phyloP scores from a whole-genome alignment of 2,113 vertebrate genomes.

The Leucoraja erinaceus region DNA sequence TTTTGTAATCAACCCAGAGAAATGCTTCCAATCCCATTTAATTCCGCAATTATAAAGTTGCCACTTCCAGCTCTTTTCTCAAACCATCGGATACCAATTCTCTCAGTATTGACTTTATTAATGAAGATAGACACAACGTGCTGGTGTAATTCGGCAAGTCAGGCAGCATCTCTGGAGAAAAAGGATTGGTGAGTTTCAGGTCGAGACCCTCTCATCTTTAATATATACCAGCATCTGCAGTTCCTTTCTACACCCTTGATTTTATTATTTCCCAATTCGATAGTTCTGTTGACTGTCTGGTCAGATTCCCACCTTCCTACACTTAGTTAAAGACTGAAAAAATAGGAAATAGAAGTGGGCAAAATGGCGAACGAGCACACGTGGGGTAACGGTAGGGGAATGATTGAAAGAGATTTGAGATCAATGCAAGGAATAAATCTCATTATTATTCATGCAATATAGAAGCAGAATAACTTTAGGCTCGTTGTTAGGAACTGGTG shows the following conservation, averaged over 20 bases:
- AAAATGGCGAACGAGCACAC: neutral
- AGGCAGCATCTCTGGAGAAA: no score
- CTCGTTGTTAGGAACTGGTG: neutral
- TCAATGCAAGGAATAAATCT: neutral
- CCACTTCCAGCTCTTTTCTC: neutral
- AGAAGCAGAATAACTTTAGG: neutral
- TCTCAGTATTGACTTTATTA: neutral
- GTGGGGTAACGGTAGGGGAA: no score
- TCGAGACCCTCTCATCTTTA: no score
- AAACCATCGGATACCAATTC: neutral
- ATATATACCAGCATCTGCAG: no score
- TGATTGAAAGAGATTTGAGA: neutral
- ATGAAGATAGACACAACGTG: no score
- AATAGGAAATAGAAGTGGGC: neutral
- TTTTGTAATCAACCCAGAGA: neutral
- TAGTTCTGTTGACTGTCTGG: neutral
- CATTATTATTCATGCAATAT: neutral
- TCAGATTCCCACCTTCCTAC: neutral
- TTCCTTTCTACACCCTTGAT: neutral
- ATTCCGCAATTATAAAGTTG: neutral
- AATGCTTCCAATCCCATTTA: neutral
- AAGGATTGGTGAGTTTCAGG: no score
- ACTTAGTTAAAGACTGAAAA: neutral
- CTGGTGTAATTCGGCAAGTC: no score
- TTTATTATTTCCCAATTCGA: neutral